A percentile compares a stretch with the other conserved stretches of the same genome.
Evolutionary conservation across 2,113 vertebrate genomes (phyloP).

Genomic region (Entomyzon cyanotis): DNA sequence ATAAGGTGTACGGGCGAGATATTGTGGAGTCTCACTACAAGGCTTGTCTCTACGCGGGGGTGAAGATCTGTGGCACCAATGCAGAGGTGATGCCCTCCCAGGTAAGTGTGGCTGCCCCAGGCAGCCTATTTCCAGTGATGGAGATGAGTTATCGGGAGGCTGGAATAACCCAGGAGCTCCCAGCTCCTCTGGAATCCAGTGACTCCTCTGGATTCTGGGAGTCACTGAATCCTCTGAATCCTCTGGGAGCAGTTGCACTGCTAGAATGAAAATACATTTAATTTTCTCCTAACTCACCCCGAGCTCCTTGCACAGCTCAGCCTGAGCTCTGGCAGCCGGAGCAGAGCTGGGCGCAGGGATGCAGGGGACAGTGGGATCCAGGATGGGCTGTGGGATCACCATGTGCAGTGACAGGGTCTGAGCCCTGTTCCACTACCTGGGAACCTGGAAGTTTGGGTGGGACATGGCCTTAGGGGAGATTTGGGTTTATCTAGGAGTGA

Average conservation of each 20-base stretch:
- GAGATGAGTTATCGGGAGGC: accelerated
- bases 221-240: too few relatives aligned
- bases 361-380: accelerated
- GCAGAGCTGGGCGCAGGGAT: neutral
- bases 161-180: neutral
- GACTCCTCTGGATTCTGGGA: too few relatives aligned
- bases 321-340: neutral
- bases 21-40: slow-evolving; percentile 84
- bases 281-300: neutral
- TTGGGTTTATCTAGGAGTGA: neutral
- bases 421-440: accelerated
- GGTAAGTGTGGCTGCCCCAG: slow-evolving; percentile 16
- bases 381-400: neutral
- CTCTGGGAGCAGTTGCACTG: neutral
- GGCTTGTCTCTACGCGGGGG: slow-evolving; percentile 80
- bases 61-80: slow-evolving; percentile 80
- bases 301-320: neutral
- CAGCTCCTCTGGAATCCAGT: neutral
- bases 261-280: neutral
- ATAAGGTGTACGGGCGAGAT: slow-evolving; percentile 82
- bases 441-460: accelerated
- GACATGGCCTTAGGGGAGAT: neutral
- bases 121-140: neutral
- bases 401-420: accelerated
- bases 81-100: slow-evolving; percentile 84